Evolutionary conservation across 2,113 vertebrate species (phyloP).

Genomic region (Pyxicephalus adspersus): DNA sequence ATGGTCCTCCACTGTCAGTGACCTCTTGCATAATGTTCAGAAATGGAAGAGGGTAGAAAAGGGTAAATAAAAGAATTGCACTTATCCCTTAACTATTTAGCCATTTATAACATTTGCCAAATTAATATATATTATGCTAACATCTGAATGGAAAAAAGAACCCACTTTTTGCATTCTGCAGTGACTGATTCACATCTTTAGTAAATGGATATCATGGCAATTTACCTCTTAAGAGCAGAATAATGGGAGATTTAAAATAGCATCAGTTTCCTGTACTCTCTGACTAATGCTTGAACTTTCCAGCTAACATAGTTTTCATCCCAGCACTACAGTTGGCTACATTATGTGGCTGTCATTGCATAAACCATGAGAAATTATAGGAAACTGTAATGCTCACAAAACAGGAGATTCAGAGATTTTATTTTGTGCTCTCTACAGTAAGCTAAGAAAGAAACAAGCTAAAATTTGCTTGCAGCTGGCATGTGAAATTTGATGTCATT

Average conservation of each 20-base stretch:
- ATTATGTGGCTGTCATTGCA: background rate
- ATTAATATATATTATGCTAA: too few relatives aligned
- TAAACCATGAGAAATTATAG: background rate
- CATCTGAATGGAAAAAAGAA: too few relatives aligned
- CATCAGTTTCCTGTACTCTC: background rate
- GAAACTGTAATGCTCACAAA: background rate
- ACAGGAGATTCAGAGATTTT: background rate
- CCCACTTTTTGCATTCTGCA: too few relatives aligned
- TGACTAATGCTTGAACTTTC: constrained; percentile 17
- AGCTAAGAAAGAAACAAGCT: background rate
- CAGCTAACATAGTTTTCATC: background rate
- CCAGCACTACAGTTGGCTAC: background rate
- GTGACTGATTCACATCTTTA: constrained; percentile 7
- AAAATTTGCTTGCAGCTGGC: too few relatives aligned
- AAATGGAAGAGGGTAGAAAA: too few relatives aligned
- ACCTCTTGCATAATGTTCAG: too few relatives aligned
- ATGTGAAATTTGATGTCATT: too few relatives aligned
- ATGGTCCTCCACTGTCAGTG: too few relatives aligned
- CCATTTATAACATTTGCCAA: too few relatives aligned
- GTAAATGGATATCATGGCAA: background rate
- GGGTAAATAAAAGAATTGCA: too few relatives aligned
- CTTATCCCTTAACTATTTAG: too few relatives aligned
- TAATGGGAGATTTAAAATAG: constrained; percentile 22
- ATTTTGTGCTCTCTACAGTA: background rate
- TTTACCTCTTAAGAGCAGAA: background rate